These are phyloP conservation scores for Protonemura montana DNA, from an alignment of 2,888 invertebrate species.

Conservation along the genomic window DNA sequence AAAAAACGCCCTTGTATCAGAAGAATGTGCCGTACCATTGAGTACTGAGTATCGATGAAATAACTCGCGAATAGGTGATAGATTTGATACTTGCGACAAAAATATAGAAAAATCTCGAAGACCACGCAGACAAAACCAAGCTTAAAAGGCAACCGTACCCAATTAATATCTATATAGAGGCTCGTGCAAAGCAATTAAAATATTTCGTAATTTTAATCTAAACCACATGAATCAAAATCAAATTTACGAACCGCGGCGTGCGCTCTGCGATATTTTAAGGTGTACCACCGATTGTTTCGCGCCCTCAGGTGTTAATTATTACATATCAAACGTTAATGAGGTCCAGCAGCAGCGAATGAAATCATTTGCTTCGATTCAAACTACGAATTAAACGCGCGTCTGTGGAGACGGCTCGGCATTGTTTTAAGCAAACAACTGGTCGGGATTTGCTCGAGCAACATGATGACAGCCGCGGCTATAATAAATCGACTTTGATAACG, in stretches of 20 bases:
- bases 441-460: background rate
- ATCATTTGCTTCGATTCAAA: slow-evolving; percentile 9
- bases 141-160: background rate
- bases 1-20: background rate
- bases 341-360: background rate
- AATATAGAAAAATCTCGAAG: background rate
- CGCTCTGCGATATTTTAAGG: background rate
- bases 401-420: background rate
- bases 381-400: background rate
- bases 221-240: background rate
- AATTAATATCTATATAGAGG: background rate
- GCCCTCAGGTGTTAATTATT: slow-evolving; percentile 10
- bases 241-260: background rate
- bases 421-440: slow-evolving; percentile 7
- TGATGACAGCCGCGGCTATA: slow-evolving; percentile 1
- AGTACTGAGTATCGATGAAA: background rate
- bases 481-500: slow-evolving; percentile 19
- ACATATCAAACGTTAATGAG: slow-evolving; percentile 12
- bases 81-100: background rate
- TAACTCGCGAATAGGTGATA: background rate
- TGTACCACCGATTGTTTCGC: background rate
- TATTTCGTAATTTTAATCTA: background rate
- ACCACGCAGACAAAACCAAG: background rate
- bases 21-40: background rate
- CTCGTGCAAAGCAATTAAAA: background rate